phyloP scores from a whole-genome alignment of 2,888 invertebrate species.

The Drosophila parthenogenetica region DNA sequence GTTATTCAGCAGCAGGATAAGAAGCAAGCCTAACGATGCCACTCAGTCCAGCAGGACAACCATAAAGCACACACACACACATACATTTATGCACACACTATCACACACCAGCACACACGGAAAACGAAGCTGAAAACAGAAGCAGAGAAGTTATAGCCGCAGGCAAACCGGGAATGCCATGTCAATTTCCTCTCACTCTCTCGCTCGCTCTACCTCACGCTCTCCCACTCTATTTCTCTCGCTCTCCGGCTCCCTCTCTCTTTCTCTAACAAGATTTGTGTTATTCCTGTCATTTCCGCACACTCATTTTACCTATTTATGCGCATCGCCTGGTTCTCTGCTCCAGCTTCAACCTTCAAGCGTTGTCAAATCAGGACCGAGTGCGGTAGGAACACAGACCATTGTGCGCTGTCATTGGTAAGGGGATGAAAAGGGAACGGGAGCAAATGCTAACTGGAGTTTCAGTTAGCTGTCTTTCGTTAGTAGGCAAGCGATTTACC shows the following conservation, averaged over 20 bases:
- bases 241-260: constrained; percentile 4
- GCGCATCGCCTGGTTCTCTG: constrained; percentile 11
- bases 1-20: constrained; percentile 30
- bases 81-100: constrained; percentile 1
- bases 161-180: constrained; percentile 48
- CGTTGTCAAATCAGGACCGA: constrained; percentile 71
- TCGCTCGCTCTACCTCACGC: not conserved
- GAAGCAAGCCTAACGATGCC: constrained; percentile 47
- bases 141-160: constrained; percentile 19
- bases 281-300: constrained; percentile 60
- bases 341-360: constrained; percentile 16
- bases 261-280: constrained; percentile 61
- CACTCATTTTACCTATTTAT: constrained; percentile 56
- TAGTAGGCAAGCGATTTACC: constrained; percentile 51
- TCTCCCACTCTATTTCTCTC: not conserved
- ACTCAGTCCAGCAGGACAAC: constrained; percentile 38
- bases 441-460: constrained; percentile 59
- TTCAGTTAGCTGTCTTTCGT: constrained; percentile 63
- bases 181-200: constrained; percentile 24
- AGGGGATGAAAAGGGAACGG: not conserved
- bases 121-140: constrained; percentile 19
- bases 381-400: constrained; percentile 69
- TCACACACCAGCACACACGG: not conserved
- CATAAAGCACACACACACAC: constrained; percentile 17
- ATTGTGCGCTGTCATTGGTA: constrained; percentile 20